Conservation (phyloP, 2,888 invertebrate species). For the Tipula confusa region DNA sequence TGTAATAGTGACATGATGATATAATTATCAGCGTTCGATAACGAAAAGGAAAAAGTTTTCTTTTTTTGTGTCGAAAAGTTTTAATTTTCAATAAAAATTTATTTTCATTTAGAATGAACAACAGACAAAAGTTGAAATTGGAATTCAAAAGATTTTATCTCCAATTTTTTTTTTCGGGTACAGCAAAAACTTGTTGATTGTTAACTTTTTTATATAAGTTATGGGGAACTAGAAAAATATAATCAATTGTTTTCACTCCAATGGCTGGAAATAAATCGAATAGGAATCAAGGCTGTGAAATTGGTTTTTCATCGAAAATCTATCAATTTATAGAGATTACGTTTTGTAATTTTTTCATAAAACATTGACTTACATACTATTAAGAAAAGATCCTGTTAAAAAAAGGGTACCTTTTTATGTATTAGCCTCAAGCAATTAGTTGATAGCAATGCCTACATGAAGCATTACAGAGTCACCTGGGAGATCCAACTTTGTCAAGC, state of each 20-base stretch:
- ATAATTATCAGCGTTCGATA: neutral
- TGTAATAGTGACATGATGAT: constrained; percentile 15
- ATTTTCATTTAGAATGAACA: neutral
- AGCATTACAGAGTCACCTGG: too few relatives aligned
- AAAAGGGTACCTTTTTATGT: too few relatives aligned
- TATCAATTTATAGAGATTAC: too few relatives aligned
- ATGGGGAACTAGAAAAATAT: neutral
- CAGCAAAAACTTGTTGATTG: neutral
- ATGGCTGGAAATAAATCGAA: neutral
- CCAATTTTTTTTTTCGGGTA: too few relatives aligned
- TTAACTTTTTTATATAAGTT: neutral
- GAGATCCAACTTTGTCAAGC: too few relatives aligned
- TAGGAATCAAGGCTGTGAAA: neutral
- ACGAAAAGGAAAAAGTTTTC: neutral
- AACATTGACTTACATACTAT: too few relatives aligned
- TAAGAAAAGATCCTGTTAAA: too few relatives aligned
- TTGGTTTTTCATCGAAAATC: neutral
- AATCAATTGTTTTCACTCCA: neutral
- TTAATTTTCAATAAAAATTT: neutral
- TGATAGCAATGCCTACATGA: too few relatives aligned
- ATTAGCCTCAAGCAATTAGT: too few relatives aligned
- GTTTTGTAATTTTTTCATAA: too few relatives aligned
- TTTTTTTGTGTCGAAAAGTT: neutral
- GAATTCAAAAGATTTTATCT: constrained; percentile 9
- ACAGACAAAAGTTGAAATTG: neutral